phyloP scores from a whole-genome alignment of 2,113 vertebrate species.

The Mustelus asterias region DNA sequence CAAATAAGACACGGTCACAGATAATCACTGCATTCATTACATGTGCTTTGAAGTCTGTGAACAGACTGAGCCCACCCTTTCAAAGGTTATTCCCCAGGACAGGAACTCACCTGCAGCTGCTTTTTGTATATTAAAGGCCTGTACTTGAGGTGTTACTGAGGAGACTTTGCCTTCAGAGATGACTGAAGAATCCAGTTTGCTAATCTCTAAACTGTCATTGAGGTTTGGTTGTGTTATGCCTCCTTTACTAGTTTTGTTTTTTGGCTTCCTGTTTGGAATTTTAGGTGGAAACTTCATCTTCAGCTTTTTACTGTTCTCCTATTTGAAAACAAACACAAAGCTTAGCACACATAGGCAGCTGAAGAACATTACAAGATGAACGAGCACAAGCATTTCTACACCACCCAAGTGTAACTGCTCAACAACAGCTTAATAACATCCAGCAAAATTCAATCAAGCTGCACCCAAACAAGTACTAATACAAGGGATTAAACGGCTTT shows the following conservation, averaged over 20 bases:
- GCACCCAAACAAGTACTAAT: neutral
- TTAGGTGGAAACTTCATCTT: slow-evolving; percentile 99
- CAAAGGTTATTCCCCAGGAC: neutral
- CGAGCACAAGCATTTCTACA: neutral
- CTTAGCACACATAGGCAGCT: neutral
- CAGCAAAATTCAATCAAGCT: neutral
- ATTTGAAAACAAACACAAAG: slow-evolving; percentile 37
- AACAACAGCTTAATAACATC: neutral
- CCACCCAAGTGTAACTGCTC: neutral
- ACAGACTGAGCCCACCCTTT: neutral
- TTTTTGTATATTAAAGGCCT: slow-evolving; percentile 81
- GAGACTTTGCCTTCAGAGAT: slow-evolving; percentile 79
- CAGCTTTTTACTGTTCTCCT: slow-evolving; percentile 98
- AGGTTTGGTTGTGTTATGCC: slow-evolving; percentile 83
- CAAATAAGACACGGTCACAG: neutral
- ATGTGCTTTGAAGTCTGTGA: neutral
- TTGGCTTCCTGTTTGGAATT: slow-evolving; percentile 95
- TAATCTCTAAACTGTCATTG: slow-evolving; percentile 91
- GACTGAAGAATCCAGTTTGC: slow-evolving; percentile 82
- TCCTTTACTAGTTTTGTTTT: slow-evolving; percentile 90
- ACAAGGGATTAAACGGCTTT: neutral
- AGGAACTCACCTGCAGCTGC: slow-evolving; percentile 81
- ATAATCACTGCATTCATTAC: neutral
- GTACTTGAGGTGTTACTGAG: slow-evolving; percentile 76
- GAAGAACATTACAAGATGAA: neutral